Percentiles rank a stretch among this genome's conserved stretches.
Conservation (phyloP, 2,888 invertebrate genomes). For the Troides oblongomaculatus region DNA sequence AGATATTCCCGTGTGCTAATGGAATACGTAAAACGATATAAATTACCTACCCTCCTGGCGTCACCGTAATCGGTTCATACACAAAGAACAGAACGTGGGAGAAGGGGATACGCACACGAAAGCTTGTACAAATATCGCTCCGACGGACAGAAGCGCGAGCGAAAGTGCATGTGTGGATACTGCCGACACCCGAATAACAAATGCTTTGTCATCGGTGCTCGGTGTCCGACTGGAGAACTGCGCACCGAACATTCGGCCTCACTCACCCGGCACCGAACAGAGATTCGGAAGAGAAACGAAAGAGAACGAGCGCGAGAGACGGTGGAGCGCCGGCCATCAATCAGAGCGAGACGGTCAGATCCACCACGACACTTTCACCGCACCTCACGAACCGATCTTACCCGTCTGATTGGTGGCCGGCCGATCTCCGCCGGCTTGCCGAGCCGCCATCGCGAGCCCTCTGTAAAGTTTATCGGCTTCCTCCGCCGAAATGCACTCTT, state of each 20-base stretch:
- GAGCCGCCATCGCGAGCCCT: slow-evolving; percentile 63
- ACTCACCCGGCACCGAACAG: slow-evolving; percentile 56
- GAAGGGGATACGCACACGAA: slow-evolving; percentile 33
- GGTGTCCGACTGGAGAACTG: slow-evolving; percentile 41
- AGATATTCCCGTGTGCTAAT: background rate
- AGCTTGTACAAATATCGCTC: slow-evolving; percentile 36
- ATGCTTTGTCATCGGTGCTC: slow-evolving; percentile 50
- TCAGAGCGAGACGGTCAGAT: slow-evolving; percentile 51
- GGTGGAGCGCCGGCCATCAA: slow-evolving; percentile 47
- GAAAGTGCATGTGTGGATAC: slow-evolving; percentile 75
- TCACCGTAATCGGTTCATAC: slow-evolving; percentile 27
- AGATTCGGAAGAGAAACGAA: slow-evolving; percentile 37
- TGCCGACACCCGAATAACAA: slow-evolving; percentile 60
- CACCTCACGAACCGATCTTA: slow-evolving; percentile 67
- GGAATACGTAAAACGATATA: slow-evolving; percentile 1
- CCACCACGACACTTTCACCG: slow-evolving; percentile 73
- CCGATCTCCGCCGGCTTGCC: slow-evolving; percentile 67
- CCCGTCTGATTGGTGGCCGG: slow-evolving; percentile 80
- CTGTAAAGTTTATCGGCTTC: slow-evolving; percentile 75
- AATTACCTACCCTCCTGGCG: slow-evolving; percentile 23
- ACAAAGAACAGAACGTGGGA: slow-evolving; percentile 4
- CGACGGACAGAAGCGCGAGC: slow-evolving; percentile 59
- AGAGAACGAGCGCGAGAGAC: slow-evolving; percentile 35
- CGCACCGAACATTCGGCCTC: slow-evolving; percentile 47
- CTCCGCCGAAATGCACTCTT: slow-evolving; percentile 58